Conservation (phyloP, 2,797 vertebrate genomes). For the Mergus octosetaceus region DNA sequence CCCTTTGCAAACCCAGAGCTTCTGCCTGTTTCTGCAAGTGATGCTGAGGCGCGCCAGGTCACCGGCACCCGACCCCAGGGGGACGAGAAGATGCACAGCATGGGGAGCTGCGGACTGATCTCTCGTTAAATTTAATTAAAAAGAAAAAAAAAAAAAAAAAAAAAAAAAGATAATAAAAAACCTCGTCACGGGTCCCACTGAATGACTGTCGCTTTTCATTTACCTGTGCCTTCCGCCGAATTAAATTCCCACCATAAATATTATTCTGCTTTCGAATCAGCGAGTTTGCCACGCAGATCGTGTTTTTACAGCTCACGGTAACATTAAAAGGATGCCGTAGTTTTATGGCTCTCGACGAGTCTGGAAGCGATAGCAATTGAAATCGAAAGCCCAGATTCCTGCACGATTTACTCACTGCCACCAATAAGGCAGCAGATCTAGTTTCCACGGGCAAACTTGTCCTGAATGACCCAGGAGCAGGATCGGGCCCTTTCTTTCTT, state of each 20-base stretch:
- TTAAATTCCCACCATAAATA: background rate
- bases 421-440: background rate
- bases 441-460: background rate
- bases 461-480: background rate
- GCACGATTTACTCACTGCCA: background rate
- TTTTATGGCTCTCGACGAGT: background rate
- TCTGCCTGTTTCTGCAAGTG: background rate
- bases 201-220: background rate
- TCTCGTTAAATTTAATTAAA: background rate
- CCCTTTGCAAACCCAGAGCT: background rate
- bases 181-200: background rate
- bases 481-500: background rate
- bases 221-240: background rate
- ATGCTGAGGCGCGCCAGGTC: background rate
- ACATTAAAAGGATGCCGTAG: background rate
- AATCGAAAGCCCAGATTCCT: conserved; percentile 25
- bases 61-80: background rate
- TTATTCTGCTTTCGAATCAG: background rate
- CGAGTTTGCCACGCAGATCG: background rate
- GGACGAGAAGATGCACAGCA: background rate
- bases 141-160: too few relatives aligned
- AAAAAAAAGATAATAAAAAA: rapidly evolving
- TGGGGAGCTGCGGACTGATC: background rate
- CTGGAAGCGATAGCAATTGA: background rate
- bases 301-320: background rate